Evolutionary conservation across 2,888 invertebrate species (phyloP).

Genomic region (Euclidia mi): DNA sequence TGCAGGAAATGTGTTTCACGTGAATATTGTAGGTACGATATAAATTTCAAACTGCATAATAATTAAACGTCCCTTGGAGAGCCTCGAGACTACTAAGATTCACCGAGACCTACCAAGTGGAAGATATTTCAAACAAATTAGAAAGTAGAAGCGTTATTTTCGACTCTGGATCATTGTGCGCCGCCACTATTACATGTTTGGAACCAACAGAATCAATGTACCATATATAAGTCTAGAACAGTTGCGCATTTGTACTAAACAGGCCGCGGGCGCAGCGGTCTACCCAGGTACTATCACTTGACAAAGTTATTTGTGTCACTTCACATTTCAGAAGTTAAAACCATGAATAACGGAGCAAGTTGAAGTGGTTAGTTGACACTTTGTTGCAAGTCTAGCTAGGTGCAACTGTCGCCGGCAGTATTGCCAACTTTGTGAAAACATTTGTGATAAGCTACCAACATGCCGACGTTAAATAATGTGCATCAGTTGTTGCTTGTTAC

Average conservation of each 20-base stretch:
- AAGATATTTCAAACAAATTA: too few relatives aligned
- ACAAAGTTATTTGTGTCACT: conserved; percentile 76
- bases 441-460: conserved; percentile 63
- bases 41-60: too few relatives aligned
- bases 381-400: conserved; percentile 79
- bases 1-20: too few relatives aligned
- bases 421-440: conserved; percentile 64
- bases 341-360: conserved; percentile 65
- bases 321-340: conserved; percentile 66
- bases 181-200: too few relatives aligned
- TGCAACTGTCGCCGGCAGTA: conserved; percentile 67
- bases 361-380: conserved; percentile 79
- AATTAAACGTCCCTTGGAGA: too few relatives aligned
- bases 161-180: too few relatives aligned
- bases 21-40: too few relatives aligned
- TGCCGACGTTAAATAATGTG: conserved; percentile 52
- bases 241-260: conserved; percentile 28
- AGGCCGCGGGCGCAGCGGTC: conserved; percentile 44
- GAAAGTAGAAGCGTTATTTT: too few relatives aligned
- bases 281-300: conserved; percentile 67
- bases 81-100: too few relatives aligned
- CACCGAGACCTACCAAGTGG: too few relatives aligned
- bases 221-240: conserved; percentile 20
- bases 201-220: conserved; percentile 6
- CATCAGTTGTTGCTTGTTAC: conserved; percentile 24